Percentiles rank a stretch among this genome's conserved stretches.
These are phyloP conservation scores for Sarcoramphus papa DNA, from an alignment of 2,797 vertebrate species.

Conservation along the genomic window DNA sequence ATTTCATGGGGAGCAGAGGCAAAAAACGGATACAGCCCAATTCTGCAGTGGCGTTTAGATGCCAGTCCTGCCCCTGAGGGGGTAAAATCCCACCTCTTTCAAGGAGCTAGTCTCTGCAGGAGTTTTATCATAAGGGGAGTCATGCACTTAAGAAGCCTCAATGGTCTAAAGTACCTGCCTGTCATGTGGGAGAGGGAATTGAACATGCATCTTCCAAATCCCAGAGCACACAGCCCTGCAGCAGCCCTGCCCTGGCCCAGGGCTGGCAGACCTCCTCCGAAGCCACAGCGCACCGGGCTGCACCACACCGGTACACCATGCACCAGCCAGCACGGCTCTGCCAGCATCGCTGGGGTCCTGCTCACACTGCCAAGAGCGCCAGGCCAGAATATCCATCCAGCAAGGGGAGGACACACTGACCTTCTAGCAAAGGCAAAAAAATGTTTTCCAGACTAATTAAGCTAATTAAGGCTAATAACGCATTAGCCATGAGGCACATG, in stretches of 20 bases:
- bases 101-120: background rate
- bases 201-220: background rate
- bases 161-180: background rate
- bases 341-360: background rate
- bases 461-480: background rate
- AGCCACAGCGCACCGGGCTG: accelerated
- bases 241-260: too few relatives aligned
- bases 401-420: background rate
- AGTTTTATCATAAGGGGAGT: background rate
- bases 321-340: background rate
- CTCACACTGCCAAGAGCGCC: background rate
- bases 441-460: background rate
- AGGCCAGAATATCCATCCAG: background rate
- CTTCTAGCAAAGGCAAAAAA: background rate
- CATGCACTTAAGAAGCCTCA: background rate
- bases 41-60: background rate
- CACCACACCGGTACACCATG: accelerated
- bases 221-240: background rate
- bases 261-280: background rate
- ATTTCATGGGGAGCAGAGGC: background rate
- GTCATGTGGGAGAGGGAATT: background rate
- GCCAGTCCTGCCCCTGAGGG: background rate
- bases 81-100: background rate
- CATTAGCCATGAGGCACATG: background rate
- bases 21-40: background rate